phyloP scores from a whole-genome alignment of 2,113 vertebrate species.

The Eleginops maclovinus region DNA sequence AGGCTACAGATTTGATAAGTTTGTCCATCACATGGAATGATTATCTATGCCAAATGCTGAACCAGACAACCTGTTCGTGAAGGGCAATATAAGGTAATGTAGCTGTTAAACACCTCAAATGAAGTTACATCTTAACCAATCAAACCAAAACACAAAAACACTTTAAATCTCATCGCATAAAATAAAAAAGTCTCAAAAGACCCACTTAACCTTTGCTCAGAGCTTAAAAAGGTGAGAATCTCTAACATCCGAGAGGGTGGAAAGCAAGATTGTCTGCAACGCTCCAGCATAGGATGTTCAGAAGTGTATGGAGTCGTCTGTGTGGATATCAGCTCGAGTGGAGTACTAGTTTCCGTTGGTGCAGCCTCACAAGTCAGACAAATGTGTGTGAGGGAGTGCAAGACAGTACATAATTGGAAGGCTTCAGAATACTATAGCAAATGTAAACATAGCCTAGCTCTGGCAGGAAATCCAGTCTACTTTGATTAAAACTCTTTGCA shows the following conservation, averaged over 20 bases:
- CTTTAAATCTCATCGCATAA: constrained; percentile 44
- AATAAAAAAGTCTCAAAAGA: constrained; percentile 36
- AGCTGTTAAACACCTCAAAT: constrained; percentile 45
- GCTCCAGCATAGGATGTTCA: constrained; percentile 60
- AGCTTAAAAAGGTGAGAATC: constrained; percentile 40
- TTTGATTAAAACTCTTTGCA: constrained; percentile 73
- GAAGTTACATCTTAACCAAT: constrained; percentile 47
- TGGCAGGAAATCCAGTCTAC: constrained; percentile 78
- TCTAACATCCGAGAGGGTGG: constrained; percentile 26
- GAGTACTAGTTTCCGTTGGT: constrained; percentile 58
- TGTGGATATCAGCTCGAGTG: constrained; percentile 50
- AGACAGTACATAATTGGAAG: constrained; percentile 78
- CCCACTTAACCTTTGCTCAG: constrained; percentile 26
- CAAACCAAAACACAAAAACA: constrained; percentile 48
- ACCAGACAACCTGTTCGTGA: constrained; percentile 41
- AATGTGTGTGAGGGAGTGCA: constrained; percentile 76
- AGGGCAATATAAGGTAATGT: constrained; percentile 42
- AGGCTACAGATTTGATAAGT: constrained; percentile 76
- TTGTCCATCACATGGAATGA: constrained; percentile 66
- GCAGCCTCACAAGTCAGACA: constrained; percentile 65
- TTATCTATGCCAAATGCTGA: constrained; percentile 53
- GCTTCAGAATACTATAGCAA: constrained; percentile 83
- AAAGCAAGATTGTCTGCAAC: constrained; percentile 73
- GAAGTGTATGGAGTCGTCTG: constrained; percentile 49
- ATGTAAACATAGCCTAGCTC: constrained; percentile 84